phyloP scores from a whole-genome alignment of 2,888 invertebrate species.

The Nemoura dubitans region DNA sequence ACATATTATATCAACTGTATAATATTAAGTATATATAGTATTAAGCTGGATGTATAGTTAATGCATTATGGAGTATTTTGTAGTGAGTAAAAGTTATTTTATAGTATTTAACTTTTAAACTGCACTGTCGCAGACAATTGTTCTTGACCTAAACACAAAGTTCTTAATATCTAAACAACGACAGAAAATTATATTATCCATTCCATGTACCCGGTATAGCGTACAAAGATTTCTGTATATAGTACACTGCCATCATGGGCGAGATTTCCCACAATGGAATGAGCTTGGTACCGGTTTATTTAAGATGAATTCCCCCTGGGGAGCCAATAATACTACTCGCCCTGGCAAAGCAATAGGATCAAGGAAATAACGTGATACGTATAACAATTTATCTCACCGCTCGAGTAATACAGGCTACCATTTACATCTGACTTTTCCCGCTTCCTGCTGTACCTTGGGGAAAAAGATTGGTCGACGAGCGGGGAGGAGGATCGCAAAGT shows the following conservation, averaged over 20 bases:
- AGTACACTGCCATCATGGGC: neutral
- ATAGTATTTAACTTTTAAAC: no score
- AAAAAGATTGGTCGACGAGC: constrained; percentile 13
- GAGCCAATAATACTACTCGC: constrained; percentile 35
- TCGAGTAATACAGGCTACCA: constrained; percentile 42
- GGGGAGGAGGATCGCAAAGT: constrained; percentile 19
- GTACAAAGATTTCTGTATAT: neutral
- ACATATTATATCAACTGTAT: no score
- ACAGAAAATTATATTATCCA: neutral
- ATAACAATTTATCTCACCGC: constrained; percentile 45
- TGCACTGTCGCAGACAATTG: neutral
- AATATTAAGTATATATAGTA: no score
- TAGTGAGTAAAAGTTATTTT: no score
- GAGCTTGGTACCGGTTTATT: neutral
- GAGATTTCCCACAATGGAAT: neutral
- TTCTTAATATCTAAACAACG: neutral
- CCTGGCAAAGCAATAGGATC: constrained; percentile 43
- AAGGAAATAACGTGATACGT: constrained; percentile 44
- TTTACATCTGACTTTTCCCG: constrained; percentile 31
- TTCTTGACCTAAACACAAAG: neutral
- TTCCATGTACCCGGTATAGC: neutral
- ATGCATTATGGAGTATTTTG: no score
- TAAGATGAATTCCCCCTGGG: constrained; percentile 37
- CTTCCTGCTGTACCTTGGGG: constrained; percentile 21
- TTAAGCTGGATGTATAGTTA: no score